Percentiles rank a stretch among this genome's conserved stretches.
Evolutionary conservation across 2,888 invertebrate species (phyloP).

Genomic region (Melieria picta): DNA sequence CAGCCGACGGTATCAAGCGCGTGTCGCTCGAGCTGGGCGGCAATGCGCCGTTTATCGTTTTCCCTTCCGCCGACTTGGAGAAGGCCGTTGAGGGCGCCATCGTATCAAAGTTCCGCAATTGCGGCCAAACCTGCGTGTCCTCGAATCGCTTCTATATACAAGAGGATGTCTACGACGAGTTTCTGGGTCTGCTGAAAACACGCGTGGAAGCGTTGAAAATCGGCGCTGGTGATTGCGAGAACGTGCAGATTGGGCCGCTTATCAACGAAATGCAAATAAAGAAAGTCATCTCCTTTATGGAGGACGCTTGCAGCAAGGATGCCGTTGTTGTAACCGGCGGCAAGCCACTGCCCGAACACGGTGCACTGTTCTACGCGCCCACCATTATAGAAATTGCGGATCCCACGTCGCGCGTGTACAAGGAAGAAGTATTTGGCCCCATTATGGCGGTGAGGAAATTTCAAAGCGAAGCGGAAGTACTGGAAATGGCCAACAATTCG

Average conservation of each 20-base stretch:
- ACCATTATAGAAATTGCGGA: constrained; percentile 87
- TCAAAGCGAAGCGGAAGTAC: constrained; percentile 85
- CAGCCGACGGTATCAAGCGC: constrained; percentile 86
- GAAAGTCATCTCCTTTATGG: constrained; percentile 76
- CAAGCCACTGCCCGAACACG: constrained; percentile 72
- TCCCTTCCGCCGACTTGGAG: constrained; percentile 87
- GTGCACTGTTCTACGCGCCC: constrained; percentile 85
- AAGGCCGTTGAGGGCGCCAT: constrained; percentile 87
- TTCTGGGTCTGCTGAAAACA: constrained; percentile 76
- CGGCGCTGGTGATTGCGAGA: constrained; percentile 79
- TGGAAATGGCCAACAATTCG: constrained; percentile 84
- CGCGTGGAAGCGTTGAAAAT: constrained; percentile 78
- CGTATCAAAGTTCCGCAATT: constrained; percentile 91
- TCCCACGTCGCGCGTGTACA: constrained; percentile 80
- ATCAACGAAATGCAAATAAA: constrained; percentile 86
- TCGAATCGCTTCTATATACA: constrained; percentile 91
- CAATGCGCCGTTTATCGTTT: constrained; percentile 98
- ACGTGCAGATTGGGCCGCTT: constrained; percentile 87
- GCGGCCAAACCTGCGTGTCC: constrained; percentile 96
- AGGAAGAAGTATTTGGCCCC: constrained; percentile 96
- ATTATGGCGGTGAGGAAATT: constrained; percentile 88
- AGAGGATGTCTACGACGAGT: constrained; percentile 79
- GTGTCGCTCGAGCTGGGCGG: constrained; percentile 96
- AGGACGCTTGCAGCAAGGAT: constrained; percentile 87
- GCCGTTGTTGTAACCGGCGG: constrained; percentile 84